Evolutionary conservation across 2,888 invertebrate species (phyloP).

Genomic region (Carcina quercana): DNA sequence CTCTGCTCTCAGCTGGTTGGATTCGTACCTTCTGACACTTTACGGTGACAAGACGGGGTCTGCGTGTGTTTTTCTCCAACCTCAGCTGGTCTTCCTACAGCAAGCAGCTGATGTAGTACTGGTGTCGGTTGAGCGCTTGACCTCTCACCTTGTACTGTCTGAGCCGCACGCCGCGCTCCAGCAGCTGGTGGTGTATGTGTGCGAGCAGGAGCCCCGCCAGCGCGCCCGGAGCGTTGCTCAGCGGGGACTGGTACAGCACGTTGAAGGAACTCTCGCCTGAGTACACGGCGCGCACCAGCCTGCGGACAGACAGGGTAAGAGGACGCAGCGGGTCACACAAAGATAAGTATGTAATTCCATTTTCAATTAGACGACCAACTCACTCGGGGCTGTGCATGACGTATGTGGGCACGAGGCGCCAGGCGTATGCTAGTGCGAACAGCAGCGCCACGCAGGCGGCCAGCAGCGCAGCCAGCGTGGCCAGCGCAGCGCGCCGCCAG

Average conservation of each 20-base stretch:
- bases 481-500: slow-evolving; percentile 35
- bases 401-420: slow-evolving; percentile 51
- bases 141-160: slow-evolving; percentile 31
- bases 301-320: slow-evolving; percentile 16
- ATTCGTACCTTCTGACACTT: too few relatives aligned
- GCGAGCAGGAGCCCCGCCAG: slow-evolving; percentile 57
- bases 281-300: slow-evolving; percentile 47
- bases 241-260: slow-evolving; percentile 61
- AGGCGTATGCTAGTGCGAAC: slow-evolving; percentile 40
- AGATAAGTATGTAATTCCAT: too few relatives aligned
- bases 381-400: slow-evolving; percentile 58
- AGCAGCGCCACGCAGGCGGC: slow-evolving; percentile 25
- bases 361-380: too few relatives aligned
- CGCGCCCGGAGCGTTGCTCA: slow-evolving; percentile 56
- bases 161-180: slow-evolving; percentile 24
- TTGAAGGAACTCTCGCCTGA: slow-evolving; percentile 48
- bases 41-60: too few relatives aligned
- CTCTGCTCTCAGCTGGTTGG: too few relatives aligned
- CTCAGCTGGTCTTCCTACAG: too few relatives aligned
- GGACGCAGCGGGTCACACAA: too few relatives aligned
- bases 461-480: slow-evolving; percentile 31
- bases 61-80: too few relatives aligned
- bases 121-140: too few relatives aligned
- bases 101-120: too few relatives aligned
- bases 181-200: slow-evolving; percentile 39